Evolutionary conservation across 2,113 vertebrate genomes (phyloP).

Genomic region (Boulengeromyrus knoepffleri): DNA sequence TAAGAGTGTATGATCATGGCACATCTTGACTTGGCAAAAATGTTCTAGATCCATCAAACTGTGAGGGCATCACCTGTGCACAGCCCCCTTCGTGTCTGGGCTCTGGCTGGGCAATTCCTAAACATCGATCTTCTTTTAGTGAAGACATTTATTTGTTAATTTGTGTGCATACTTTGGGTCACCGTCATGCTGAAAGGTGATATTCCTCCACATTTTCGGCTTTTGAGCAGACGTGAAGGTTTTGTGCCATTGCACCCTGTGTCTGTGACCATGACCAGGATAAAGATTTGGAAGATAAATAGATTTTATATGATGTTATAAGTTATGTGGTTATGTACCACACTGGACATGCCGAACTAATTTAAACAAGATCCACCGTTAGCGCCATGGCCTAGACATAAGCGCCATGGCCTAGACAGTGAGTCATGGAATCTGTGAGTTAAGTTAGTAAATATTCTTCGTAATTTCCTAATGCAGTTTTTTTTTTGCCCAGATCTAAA

Average conservation of each 20-base stretch:
- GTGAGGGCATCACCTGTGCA: background rate
- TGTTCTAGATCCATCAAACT: background rate
- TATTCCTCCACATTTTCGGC: background rate
- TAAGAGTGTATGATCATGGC: background rate
- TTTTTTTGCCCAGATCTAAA: conserved; percentile 55
- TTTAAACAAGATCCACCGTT: background rate
- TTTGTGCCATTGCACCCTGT: background rate
- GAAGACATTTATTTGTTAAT: background rate
- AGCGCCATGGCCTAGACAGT: background rate
- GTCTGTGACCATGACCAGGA: background rate
- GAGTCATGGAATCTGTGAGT: background rate
- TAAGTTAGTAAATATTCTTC: background rate
- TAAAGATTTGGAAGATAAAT: background rate
- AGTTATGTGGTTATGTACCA: background rate
- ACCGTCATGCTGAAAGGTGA: background rate
- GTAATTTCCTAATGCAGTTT: background rate
- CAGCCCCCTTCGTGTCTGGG: background rate
- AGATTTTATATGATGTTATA: background rate
- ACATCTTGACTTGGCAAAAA: background rate
- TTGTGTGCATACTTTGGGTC: background rate
- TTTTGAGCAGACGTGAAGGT: background rate
- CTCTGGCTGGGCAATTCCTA: background rate
- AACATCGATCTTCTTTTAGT: background rate
- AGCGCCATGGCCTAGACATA: background rate
- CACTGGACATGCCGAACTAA: background rate